Evolutionary conservation across 1,140 invertebrate species (phyloP).

Genomic region (Gryllus bimaculatus): DNA sequence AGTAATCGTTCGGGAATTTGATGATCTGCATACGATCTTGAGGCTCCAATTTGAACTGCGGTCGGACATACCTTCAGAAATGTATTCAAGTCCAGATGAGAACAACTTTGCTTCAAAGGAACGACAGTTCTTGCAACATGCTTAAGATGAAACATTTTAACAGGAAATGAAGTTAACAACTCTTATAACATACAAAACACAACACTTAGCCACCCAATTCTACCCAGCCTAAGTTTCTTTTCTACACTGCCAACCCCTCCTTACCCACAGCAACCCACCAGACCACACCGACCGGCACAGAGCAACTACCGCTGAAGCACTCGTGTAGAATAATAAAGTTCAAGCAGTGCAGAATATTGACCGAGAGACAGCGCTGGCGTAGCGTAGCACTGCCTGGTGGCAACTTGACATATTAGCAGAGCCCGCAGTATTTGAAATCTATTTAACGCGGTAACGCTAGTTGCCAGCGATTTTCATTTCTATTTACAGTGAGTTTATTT

Average conservation of each 20-base stretch:
- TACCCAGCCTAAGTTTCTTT: background rate
- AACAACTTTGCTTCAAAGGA: slow-evolving; percentile 22
- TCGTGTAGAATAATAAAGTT: background rate
- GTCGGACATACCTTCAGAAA: slow-evolving; percentile 31
- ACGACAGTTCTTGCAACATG: slow-evolving; percentile 27
- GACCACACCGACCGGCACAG: background rate
- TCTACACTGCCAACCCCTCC: background rate
- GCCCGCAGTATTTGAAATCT: background rate
- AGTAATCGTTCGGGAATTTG: slow-evolving; percentile 78
- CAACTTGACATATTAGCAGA: background rate
- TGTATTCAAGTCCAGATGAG: slow-evolving; percentile 21
- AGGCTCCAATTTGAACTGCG: slow-evolving; percentile 26
- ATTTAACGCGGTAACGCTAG: too few species aligned
- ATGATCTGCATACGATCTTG: slow-evolving; percentile 55
- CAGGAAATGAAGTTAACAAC: background rate
- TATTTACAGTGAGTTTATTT: too few species aligned
- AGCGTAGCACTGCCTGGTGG: background rate
- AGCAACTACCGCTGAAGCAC: background rate
- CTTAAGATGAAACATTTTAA: slow-evolving; percentile 31
- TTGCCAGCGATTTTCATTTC: too few species aligned
- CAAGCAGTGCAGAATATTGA: background rate
- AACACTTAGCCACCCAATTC: background rate
- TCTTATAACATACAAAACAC: slow-evolving; percentile 7
- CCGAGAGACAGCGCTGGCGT: background rate
- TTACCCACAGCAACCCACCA: background rate